Conservation (phyloP, 2,888 invertebrate genomes). For the Drosophila kambysellisi region DNA sequence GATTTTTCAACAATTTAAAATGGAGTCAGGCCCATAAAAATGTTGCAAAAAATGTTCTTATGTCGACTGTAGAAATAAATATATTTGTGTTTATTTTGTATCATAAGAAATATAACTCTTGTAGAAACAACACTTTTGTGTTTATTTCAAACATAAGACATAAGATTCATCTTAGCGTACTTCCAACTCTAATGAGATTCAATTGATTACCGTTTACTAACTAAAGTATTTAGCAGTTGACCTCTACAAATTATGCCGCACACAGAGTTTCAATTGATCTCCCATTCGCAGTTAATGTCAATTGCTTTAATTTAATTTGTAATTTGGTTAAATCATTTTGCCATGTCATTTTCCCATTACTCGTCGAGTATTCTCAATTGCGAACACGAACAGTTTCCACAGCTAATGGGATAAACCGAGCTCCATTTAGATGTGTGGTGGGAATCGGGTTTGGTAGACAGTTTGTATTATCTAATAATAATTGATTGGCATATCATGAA, state of each 20-base stretch:
- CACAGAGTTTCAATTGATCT: slow-evolving; percentile 29
- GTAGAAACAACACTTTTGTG: too few species aligned
- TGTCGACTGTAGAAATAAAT: too few species aligned
- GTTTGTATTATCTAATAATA: slow-evolving; percentile 1
- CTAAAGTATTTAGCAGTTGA: slow-evolving; percentile 28
- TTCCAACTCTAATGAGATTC: neutral
- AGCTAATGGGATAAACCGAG: slow-evolving; percentile 7
- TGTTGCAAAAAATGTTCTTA: neutral
- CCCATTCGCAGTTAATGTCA: slow-evolving; percentile 10
- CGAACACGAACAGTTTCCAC: slow-evolving; percentile 16
- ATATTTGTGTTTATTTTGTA: too few species aligned
- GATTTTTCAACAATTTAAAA: neutral
- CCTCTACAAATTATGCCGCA: neutral
- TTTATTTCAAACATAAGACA: neutral
- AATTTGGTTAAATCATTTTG: slow-evolving; percentile 35
- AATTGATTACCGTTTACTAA: slow-evolving; percentile 24
- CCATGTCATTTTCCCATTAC: slow-evolving; percentile 36
- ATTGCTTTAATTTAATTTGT: slow-evolving; percentile 24
- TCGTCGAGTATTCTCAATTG: neutral
- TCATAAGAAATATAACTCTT: too few species aligned
- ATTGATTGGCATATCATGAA: slow-evolving; percentile 22
- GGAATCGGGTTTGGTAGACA: neutral
- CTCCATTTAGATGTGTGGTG: neutral
- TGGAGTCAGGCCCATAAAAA: neutral
- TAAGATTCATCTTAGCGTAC: neutral